A percentile compares a stretch with the other conserved stretches of the same genome.
Evolutionary conservation across 2,113 vertebrate species (phyloP).

Genomic region (Heterotis niloticus): DNA sequence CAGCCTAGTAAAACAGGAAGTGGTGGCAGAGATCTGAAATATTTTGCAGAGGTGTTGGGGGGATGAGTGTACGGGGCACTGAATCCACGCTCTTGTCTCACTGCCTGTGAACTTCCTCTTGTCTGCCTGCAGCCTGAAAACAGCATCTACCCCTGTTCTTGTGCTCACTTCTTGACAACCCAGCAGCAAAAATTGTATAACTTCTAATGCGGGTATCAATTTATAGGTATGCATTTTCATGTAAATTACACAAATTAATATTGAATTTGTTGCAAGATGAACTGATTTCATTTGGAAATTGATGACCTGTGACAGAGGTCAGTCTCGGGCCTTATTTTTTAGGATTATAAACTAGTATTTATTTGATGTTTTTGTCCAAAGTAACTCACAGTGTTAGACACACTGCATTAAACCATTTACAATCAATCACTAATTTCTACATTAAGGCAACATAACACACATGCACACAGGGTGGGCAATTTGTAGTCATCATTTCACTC

Average conservation of each 20-base stretch:
- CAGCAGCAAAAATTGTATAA: neutral
- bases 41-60: neutral
- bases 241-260: too few relatives aligned
- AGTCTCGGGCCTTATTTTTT: too few relatives aligned
- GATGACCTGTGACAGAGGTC: neutral
- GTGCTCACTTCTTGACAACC: neutral
- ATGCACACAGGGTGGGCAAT: too few relatives aligned
- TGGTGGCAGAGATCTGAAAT: neutral
- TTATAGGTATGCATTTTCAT: too few relatives aligned
- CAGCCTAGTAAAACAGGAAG: conserved; percentile 19
- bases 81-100: neutral
- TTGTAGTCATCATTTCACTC: too few relatives aligned
- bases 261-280: too few relatives aligned
- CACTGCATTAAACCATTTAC: neutral
- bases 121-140: neutral
- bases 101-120: neutral
- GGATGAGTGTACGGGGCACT: neutral
- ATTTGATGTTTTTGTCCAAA: neutral
- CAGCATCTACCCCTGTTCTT: neutral
- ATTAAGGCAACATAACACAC: too few relatives aligned
- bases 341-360: too few relatives aligned
- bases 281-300: neutral
- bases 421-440: neutral
- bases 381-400: too few relatives aligned
- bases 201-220: neutral